Conservation (phyloP, 2,797 vertebrate species). For the Trichosurus vulpecula region DNA sequence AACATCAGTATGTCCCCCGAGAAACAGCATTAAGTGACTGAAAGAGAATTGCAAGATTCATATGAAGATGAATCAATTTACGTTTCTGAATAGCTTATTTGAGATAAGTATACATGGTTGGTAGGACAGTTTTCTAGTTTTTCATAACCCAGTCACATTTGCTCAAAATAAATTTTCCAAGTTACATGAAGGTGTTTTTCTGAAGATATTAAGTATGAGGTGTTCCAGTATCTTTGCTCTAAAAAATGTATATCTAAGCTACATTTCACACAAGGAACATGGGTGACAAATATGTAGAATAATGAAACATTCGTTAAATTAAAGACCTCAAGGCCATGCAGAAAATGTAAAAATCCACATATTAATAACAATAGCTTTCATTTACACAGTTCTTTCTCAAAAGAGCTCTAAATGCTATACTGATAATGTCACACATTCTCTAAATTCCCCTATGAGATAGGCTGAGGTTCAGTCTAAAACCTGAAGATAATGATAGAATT, state of each 20-base stretch:
- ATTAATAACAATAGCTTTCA: slow-evolving; percentile 22
- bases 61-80: slow-evolving; percentile 54
- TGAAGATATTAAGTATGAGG: slow-evolving; percentile 10
- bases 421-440: slow-evolving; percentile 6
- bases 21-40: slow-evolving; percentile 11
- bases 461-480: slow-evolving; percentile 18
- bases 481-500: background rate
- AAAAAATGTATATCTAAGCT: slow-evolving; percentile 5
- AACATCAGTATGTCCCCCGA: slow-evolving; percentile 31
- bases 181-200: background rate
- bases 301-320: slow-evolving; percentile 33
- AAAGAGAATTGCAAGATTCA: slow-evolving; percentile 49
- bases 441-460: slow-evolving; percentile 30
- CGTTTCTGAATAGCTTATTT: slow-evolving; percentile 54
- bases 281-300: background rate
- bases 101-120: slow-evolving; percentile 39
- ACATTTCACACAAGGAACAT: slow-evolving; percentile 44
- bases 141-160: slow-evolving; percentile 37
- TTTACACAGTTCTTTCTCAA: slow-evolving; percentile 42
- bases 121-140: slow-evolving; percentile 50
- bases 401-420: slow-evolving; percentile 12
- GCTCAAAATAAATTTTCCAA: slow-evolving; percentile 50
- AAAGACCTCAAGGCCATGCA: slow-evolving; percentile 35
- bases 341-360: slow-evolving; percentile 45
- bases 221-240: background rate